Evolutionary conservation across 1,140 invertebrate species (phyloP).

Genomic region (Pseudobourletiella spinata): DNA sequence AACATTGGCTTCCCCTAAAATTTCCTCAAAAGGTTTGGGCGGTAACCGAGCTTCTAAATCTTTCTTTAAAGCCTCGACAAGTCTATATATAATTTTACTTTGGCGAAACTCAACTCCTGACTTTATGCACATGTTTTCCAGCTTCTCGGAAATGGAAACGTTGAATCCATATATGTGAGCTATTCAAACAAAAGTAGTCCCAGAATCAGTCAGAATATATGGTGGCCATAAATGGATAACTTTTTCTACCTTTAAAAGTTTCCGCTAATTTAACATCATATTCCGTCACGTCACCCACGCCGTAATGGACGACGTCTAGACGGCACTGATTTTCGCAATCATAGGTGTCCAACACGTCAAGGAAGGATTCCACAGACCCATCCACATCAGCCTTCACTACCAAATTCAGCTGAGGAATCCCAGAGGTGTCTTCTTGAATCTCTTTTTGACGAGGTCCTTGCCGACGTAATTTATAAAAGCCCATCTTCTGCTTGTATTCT

Average conservation of each 20-base stretch:
- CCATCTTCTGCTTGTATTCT: constrained; percentile 51
- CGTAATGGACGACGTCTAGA: constrained; percentile 80
- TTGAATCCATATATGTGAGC: constrained; percentile 84
- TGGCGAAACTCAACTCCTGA: constrained; percentile 53
- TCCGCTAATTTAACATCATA: constrained; percentile 78
- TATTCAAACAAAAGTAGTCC: constrained; percentile 39
- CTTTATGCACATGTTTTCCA: constrained; percentile 46
- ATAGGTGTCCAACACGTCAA: constrained; percentile 86
- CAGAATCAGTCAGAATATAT: not conserved
- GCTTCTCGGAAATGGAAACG: constrained; percentile 48
- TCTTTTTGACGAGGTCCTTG: constrained; percentile 51
- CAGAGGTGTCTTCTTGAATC: constrained; percentile 43
- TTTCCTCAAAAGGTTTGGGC: constrained; percentile 58
- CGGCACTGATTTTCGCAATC: constrained; percentile 59
- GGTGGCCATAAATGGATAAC: not conserved
- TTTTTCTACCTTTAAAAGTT: constrained; percentile 69
- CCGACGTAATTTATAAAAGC: constrained; percentile 43
- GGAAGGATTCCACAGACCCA: constrained; percentile 86
- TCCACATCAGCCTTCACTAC: constrained; percentile 68
- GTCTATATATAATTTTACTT: constrained; percentile 82
- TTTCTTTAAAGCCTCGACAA: constrained; percentile 77
- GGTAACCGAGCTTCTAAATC: constrained; percentile 69
- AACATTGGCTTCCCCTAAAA: constrained; percentile 74
- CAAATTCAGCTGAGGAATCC: constrained; percentile 47
- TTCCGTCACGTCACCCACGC: constrained; percentile 70